Base-by-base conservation (phyloP, 2,113 vertebrate genomes). In the Cavia aperea region DNA sequence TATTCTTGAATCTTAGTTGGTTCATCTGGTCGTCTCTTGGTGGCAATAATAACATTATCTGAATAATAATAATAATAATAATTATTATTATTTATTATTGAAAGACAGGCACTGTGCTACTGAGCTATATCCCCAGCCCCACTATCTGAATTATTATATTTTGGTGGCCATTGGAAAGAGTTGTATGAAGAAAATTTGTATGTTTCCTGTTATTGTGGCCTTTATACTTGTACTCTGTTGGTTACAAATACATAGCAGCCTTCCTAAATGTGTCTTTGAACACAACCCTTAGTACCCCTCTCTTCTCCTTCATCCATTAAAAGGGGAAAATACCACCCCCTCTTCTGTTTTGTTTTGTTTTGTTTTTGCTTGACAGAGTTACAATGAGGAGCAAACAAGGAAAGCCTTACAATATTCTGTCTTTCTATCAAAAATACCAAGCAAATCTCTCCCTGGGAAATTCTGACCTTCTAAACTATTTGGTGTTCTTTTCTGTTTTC, bases 351-450 rank as follows among this genome's bases (percentile, higher is more conserved):
- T 39, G 39, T 39, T 39, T 39, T 39, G 39, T 54, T 33, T 78
- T 79, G 31, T 91, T n/a, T 81, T 89, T 39, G 29, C 58, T 39
- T 94, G 43, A 79, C 33, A n/a, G 29, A 18, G 7, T 29, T 58
- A 8, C 5, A 33, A 56, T 75, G 56, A 93, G 39, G 7, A 31
- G 83, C 70, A 93, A 63, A 90, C 68, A 92, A 56, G 36, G 15
- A 82, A 83, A 36, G 36, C 49, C 26, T 73, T 70, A 58, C 1
- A 86, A 1, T 18, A 24, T 68, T 49, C 49, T 89, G 19, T 56
- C 88, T 92, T 68, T 75, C 58, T 54, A 46, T 85, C 56, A 77
- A 29, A 81, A 89, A 87, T 33, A 46, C 39, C 60, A 88, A 92
- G 13, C 3, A 36, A 70, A 95, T 8, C 46, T 36, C 14, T 86